Conservation (phyloP, 2,888 invertebrate species). For the Clepsis dumicolana region DNA sequence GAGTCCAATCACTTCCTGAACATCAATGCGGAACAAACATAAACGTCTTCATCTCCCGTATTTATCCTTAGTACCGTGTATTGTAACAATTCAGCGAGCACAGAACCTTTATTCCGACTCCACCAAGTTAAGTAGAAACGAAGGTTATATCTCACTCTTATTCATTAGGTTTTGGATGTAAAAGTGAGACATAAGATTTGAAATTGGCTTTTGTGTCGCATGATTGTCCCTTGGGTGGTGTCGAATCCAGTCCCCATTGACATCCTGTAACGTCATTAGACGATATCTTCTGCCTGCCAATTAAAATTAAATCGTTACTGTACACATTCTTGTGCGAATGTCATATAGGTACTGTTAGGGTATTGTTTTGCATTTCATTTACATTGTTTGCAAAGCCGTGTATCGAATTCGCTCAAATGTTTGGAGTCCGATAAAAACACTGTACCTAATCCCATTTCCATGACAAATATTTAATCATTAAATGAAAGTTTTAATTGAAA, state of each 20-base stretch:
- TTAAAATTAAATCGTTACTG: constrained; percentile 64
- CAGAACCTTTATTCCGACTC: neutral
- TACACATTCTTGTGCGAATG: constrained; percentile 46
- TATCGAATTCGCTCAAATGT: too few species aligned
- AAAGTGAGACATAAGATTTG: neutral
- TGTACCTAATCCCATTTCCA: too few species aligned
- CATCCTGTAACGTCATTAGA: neutral
- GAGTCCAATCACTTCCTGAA: constrained; percentile 4
- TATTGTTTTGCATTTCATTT: neutral
- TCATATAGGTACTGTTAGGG: constrained; percentile 5
- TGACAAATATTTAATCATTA: too few species aligned
- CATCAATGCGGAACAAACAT: neutral
- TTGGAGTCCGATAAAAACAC: too few species aligned
- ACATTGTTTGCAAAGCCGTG: too few species aligned
- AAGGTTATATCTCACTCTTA: neutral
- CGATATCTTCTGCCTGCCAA: constrained; percentile 59
- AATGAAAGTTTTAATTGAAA: too few species aligned
- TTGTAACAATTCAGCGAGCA: neutral
- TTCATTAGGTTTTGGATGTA: neutral
- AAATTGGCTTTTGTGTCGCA: neutral
- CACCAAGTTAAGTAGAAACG: neutral
- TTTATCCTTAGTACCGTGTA: neutral
- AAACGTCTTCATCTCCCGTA: neutral
- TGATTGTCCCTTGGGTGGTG: neutral
- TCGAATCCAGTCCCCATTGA: neutral